Evolutionary conservation across 92 coral and sea anemone species (phyloP), one percentile per base, ranked within the genome.

Genomic region (Palythoa grandis): DNA sequence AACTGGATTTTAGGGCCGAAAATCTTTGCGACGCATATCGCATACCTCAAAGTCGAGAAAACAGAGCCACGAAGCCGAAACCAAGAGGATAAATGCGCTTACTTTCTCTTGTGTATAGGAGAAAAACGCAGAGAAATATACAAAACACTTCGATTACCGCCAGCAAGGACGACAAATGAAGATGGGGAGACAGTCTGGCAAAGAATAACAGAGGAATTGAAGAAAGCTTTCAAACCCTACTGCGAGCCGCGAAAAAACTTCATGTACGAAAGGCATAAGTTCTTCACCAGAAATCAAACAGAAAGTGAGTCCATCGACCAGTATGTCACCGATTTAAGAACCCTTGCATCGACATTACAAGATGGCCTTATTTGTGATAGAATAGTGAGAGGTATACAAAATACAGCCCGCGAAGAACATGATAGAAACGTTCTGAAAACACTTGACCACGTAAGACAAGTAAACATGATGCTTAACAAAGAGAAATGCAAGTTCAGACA

Each of bases 391-490:
- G 91, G 93, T 40, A 90, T 87, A 73, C 63, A 43, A 23, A 82
- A 76, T 68, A 78, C 82, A 83, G 35, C 67, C 90, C 23, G 54
- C 75, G 86, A 89, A 19, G 92, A 92, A 69, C 95, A 89, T 68
- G 89, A 92, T 61, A 39, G 50, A 4, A 83, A 87, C 54, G 76
- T 92, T 0, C 29, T 82, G 24, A 25, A 17, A 4, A 52, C 74
- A 54, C 90, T 90, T 11, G 86, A 88, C 70, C 76, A 89, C 23
- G 89, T 79, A 11, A 16, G 11, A 15, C 76, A 84, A 24, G 72
- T 89, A 24, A 87, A 89, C 86, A 77, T 92, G 91, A 92, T 85
- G 14, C 89, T 92, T 10, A 89, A 76, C 89, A 77, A 70, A 23
- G 92, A 92, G 23, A 92, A 92, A 73, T 86, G 88, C 39, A 74